Percentiles rank a stretch among this genome's conserved stretches.
Conservation (phyloP, 2,888 invertebrate genomes). For the Agonopterix heracliana region DNA sequence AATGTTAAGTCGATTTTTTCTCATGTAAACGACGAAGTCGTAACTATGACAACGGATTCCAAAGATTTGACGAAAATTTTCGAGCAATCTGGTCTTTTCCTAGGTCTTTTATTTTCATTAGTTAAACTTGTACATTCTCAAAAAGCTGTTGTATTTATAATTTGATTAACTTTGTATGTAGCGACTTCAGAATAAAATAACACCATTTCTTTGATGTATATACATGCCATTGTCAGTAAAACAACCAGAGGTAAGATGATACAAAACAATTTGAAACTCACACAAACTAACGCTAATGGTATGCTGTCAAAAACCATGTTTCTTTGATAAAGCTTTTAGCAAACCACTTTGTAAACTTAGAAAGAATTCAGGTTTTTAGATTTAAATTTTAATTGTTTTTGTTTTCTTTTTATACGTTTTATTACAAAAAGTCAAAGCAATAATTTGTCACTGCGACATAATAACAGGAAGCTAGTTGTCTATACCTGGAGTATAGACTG, state of each 20-base stretch:
- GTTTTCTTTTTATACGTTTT: background rate
- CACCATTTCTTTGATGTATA: constrained; percentile 33
- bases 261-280: constrained; percentile 45
- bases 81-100: too few relatives aligned
- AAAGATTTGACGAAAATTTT: too few relatives aligned
- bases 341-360: background rate
- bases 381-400: background rate
- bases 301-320: constrained; percentile 30
- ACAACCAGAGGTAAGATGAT: constrained; percentile 38
- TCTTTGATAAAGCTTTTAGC: background rate
- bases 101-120: too few relatives aligned
- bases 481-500: too few relatives aligned
- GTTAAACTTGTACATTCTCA: too few relatives aligned
- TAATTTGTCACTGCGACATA: background rate
- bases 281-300: constrained; percentile 33
- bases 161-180: background rate
- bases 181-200: background rate
- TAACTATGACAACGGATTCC: too few relatives aligned
- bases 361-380: background rate
- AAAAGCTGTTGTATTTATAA: background rate
- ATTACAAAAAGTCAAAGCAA: background rate
- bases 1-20: too few relatives aligned
- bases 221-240: constrained; percentile 32
- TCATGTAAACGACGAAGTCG: too few relatives aligned
- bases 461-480: background rate